Conservation (phyloP, 2,888 invertebrate genomes). For the Cephus runcator region DNA sequence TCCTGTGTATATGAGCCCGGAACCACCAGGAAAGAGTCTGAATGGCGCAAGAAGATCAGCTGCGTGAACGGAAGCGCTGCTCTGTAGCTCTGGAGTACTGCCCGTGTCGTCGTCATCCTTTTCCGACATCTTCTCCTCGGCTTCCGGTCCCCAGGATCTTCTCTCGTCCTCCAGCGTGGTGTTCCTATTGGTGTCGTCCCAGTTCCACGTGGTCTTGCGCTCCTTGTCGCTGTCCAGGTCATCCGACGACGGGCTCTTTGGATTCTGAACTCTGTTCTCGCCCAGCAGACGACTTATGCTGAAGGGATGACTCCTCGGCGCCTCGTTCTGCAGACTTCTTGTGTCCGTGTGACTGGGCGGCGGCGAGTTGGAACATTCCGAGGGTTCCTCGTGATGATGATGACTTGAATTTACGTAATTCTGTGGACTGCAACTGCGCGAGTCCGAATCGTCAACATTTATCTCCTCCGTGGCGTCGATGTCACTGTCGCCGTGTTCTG, state of each 20-base stretch:
- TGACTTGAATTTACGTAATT: constrained; percentile 38
- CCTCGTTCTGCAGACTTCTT: constrained; percentile 48
- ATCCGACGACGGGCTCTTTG: constrained; percentile 46
- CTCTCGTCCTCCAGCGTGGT: constrained; percentile 52
- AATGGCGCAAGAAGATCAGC: constrained; percentile 52
- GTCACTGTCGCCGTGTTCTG: constrained; percentile 59
- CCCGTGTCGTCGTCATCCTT: constrained; percentile 54
- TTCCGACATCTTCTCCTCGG: constrained; percentile 55
- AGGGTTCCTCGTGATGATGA: constrained; percentile 34
- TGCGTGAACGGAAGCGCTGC: constrained; percentile 40
- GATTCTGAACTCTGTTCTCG: constrained; percentile 45
- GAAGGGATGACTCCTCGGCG: constrained; percentile 59
- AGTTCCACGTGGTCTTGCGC: constrained; percentile 52
- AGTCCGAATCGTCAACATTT: constrained; percentile 61
- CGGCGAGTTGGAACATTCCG: constrained; percentile 53
- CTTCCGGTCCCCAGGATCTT: constrained; percentile 57
- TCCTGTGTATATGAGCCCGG: constrained; percentile 64
- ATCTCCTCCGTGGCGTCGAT: constrained; percentile 61
- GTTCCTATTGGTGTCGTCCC: constrained; percentile 51
- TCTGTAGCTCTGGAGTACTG: constrained; percentile 53
- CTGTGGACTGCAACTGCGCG: constrained; percentile 54
- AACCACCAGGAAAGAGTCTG: constrained; percentile 52
- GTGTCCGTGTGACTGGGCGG: constrained; percentile 47
- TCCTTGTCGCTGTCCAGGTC: constrained; percentile 58
- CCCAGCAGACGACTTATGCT: constrained; percentile 61